Conservation (phyloP, 2,888 invertebrate species). For the Myopa tessellatipennis region DNA sequence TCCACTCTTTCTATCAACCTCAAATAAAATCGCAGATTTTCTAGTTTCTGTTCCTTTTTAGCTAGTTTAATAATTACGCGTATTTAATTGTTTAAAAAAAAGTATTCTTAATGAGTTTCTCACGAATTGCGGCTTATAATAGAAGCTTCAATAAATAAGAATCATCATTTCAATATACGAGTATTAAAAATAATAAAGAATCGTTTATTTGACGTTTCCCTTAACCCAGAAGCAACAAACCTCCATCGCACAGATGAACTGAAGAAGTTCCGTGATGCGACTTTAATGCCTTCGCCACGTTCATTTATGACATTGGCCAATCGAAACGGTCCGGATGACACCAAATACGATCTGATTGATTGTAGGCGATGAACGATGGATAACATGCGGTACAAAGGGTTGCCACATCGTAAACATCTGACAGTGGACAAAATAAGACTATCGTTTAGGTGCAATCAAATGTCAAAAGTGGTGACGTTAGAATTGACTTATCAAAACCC, state of each 20-base stretch:
- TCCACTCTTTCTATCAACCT: background rate
- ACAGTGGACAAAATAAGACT: no score
- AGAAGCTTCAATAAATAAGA: background rate
- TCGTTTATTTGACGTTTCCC: background rate
- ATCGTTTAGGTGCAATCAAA: no score
- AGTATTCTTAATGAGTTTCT: conserved; percentile 26
- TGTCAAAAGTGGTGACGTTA: no score
- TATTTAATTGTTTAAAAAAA: conserved; percentile 25
- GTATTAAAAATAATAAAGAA: background rate
- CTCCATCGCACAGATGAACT: background rate
- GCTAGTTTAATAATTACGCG: background rate
- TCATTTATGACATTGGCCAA: conserved; percentile 1
- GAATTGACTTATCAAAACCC: no score
- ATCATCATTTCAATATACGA: background rate
- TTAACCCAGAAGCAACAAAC: background rate
- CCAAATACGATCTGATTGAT: background rate
- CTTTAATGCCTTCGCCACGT: conserved; percentile 5
- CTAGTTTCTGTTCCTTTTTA: background rate
- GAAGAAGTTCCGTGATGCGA: background rate
- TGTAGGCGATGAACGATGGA: background rate
- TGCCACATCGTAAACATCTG: no score
- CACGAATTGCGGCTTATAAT: conserved; percentile 12
- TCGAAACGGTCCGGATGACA: background rate
- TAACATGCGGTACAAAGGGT: no score
- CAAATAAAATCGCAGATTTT: no score